A percentile compares a stretch with the other conserved stretches of the same genome.
Evolutionary conservation across 2,888 invertebrate genomes (phyloP).

Genomic region (Acholoe squamosa): DNA sequence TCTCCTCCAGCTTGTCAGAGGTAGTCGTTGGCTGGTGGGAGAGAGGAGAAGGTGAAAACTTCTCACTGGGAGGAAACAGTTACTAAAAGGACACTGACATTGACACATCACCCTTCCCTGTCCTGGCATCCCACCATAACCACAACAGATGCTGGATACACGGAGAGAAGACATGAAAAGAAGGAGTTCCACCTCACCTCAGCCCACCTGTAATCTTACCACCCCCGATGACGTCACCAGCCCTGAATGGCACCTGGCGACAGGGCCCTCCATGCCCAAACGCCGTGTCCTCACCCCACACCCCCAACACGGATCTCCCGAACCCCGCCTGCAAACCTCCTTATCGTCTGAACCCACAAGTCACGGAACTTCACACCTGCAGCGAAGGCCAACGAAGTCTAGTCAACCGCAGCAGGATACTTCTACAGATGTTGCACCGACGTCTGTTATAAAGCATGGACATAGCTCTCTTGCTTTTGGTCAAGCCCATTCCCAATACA

Average conservation of each 20-base stretch:
- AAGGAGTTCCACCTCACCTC: conserved; percentile 18
- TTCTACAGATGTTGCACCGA: too few species aligned
- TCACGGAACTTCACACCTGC: too few species aligned
- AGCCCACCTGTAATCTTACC: background rate
- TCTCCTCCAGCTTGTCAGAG: background rate
- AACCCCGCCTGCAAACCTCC: background rate
- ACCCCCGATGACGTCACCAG: background rate
- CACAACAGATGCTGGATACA: background rate
- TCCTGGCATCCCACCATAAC: background rate
- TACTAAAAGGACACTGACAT: conserved; percentile 6
- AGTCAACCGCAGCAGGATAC: too few species aligned
- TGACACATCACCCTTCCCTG: background rate
- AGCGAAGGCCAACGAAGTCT: too few species aligned
- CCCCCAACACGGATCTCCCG: background rate
- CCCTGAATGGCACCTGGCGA: background rate
- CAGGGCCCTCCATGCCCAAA: background rate
- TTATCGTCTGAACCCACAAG: background rate
- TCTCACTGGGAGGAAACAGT: background rate
- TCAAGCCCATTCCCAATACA: too few species aligned
- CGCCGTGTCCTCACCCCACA: conserved; percentile 11
- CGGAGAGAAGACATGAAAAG: conserved; percentile 19
- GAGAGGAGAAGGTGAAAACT: background rate
- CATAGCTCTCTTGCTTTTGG: too few species aligned
- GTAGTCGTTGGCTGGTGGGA: background rate
- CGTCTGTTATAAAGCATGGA: too few species aligned